Base-by-base conservation (phyloP, 2,888 invertebrate species). In the Gibbula magus region DNA sequence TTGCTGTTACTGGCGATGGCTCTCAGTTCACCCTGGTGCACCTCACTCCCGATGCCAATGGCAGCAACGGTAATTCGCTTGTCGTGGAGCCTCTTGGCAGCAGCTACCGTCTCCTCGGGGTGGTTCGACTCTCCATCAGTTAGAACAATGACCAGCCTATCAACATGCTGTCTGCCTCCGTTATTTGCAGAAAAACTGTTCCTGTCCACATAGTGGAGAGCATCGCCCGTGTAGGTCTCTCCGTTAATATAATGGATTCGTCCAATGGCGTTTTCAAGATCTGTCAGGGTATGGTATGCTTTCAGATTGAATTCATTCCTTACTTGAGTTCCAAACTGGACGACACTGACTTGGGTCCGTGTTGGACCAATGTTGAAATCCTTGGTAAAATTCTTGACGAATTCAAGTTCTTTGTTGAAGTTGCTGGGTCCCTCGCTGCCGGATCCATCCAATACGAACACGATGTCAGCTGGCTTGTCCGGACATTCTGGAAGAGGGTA, bases 121-220 rank as follows among this genome's bases (percentile, higher is more conserved):
- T 52, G 75, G 74, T 75, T 80, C 0, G 87, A 87, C 29, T 84
- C 82, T 16, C 87, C 87, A 32, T 86, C 87, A 2, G 87, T 87
- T 10, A 87, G 67, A 0, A 87, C 85, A 29, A 87, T 79, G 0
- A 87, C 85, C 7, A 86, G 79, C 54, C 85, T 77, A 0, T 82
- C 81, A 0, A 83, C 85, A 53, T 83, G 84, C 10, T 77, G 32
- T 29, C 87, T 81, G 35, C 79, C 87, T 77, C 87, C 87, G 66
- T 87, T 85, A 2, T 80, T 52, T 0, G 78, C 75, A 13, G 75
- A 51, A 70, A 87, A 87, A 22, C 85, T 86, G 39, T 77, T 67
- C 29, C 56, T 45, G 16, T 85, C 80, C 13, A 85, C 86, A 75
- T 80, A 85, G 16, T 79, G 22, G 25, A 87, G 74, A 5, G 84